phyloP scores from a whole-genome alignment of 1,140 invertebrate species.

The Aphelinus atriplicis region DNA sequence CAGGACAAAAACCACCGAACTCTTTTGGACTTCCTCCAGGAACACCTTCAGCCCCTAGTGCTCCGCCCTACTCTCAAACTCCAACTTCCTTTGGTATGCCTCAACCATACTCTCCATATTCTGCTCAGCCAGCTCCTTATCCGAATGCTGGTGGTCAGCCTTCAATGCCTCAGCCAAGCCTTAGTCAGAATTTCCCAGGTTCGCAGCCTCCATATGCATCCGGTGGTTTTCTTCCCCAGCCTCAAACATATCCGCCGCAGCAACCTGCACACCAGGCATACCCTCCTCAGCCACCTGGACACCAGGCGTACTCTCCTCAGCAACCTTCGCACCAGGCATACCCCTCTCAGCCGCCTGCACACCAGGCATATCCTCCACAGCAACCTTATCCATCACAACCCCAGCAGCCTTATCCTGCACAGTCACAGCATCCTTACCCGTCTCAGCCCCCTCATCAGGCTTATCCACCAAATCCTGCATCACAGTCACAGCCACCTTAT shows the following conservation, averaged over 20 bases:
- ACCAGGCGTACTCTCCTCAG: conserved; percentile 30
- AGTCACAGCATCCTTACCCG: neutral
- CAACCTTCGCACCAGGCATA: conserved; percentile 22
- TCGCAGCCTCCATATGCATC: conserved; percentile 15
- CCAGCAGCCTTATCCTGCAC: neutral
- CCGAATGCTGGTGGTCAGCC: neutral
- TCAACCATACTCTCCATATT: conserved; percentile 49
- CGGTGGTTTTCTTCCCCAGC: conserved; percentile 8
- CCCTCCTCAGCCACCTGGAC: conserved; percentile 35
- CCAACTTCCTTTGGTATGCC: conserved; percentile 57
- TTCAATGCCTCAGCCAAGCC: conserved; percentile 12
- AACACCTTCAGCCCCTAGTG: conserved; percentile 56
- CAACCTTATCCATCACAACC: conserved; percentile 21
- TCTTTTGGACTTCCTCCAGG: conserved; percentile 60
- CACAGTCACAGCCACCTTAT: conserved; percentile 20
- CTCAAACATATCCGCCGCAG: conserved; percentile 30
- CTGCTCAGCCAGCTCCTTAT: conserved; percentile 36
- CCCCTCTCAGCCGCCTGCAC: conserved; percentile 16
- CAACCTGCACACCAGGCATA: conserved; percentile 29
- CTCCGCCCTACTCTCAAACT: conserved; percentile 46
- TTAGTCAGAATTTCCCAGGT: conserved; percentile 4
- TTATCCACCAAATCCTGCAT: neutral
- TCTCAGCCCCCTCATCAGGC: neutral
- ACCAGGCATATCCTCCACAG: neutral
- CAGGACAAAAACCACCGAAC: conserved; percentile 57